These are phyloP conservation scores for Tachyglossus aculeatus DNA, from an alignment of 2,797 vertebrate genomes.

Conservation along the genomic window DNA sequence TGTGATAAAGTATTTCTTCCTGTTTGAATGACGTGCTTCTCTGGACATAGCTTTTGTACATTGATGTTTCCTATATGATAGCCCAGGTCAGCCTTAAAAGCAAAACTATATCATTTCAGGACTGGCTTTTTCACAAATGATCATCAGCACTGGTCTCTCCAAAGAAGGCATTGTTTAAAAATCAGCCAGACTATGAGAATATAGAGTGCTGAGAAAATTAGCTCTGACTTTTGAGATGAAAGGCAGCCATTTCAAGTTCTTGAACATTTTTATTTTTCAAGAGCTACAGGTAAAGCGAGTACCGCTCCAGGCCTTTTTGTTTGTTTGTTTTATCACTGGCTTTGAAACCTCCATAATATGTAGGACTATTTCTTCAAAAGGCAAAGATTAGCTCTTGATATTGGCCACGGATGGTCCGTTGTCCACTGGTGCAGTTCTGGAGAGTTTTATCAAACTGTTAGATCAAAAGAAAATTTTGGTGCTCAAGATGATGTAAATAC, in stretches of 20 bases:
- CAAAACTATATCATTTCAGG: constrained; percentile 14
- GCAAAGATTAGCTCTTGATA: constrained; percentile 69
- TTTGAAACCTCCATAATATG: constrained; percentile 63
- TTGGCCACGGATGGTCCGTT: constrained; percentile 58
- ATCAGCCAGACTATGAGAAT: constrained; percentile 27
- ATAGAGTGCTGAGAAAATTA: constrained; percentile 31
- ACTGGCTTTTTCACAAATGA: constrained; percentile 20
- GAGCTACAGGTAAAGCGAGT: constrained; percentile 53
- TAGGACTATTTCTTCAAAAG: constrained; percentile 66
- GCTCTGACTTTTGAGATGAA: constrained; percentile 39
- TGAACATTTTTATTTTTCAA: constrained; percentile 50
- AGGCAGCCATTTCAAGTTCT: constrained; percentile 35
- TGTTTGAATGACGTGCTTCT: too few relatives aligned
- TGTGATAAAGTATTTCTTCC: too few relatives aligned
- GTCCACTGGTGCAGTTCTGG: constrained; percentile 42
- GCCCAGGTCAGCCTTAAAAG: neutral
- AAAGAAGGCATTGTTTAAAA: constrained; percentile 24
- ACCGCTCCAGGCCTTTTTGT: constrained; percentile 29
- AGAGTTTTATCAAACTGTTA: constrained; percentile 64
- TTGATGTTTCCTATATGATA: too few relatives aligned
- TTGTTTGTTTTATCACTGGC: constrained; percentile 64
- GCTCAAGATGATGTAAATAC: constrained; percentile 62
- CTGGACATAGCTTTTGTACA: too few relatives aligned
- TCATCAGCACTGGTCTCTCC: too few relatives aligned
- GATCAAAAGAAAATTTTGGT: constrained; percentile 60